A percentile compares a stretch with the other conserved stretches of the same genome.
phyloP scores from a whole-genome alignment of 2,797 vertebrate species.

The Anomalospiza imberbis region DNA sequence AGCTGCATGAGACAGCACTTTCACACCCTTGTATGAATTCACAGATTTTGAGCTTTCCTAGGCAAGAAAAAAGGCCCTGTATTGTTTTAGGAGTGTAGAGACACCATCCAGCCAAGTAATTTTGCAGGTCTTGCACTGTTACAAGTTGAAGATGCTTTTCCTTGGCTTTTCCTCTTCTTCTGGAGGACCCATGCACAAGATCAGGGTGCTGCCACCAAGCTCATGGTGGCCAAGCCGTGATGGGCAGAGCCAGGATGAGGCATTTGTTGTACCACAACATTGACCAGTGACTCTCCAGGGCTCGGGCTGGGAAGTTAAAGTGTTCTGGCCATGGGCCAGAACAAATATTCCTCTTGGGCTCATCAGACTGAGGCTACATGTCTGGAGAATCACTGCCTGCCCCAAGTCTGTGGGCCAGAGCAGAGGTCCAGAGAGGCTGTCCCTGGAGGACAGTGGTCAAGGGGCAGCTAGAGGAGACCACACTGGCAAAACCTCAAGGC shows the following conservation, averaged over 20 bases:
- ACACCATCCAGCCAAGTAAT: neutral
- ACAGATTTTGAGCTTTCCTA: neutral
- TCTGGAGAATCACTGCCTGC: neutral
- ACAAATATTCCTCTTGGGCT: neutral
- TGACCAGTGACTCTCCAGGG: neutral
- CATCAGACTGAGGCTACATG: neutral
- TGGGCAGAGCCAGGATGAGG: neutral
- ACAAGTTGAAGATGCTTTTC: neutral
- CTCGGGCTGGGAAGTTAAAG: neutral
- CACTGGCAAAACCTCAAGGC: neutral
- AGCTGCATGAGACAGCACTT: neutral
- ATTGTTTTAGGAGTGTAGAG: neutral
- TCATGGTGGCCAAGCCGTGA: neutral
- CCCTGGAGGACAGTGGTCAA: neutral
- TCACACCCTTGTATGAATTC: neutral
- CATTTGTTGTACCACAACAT: neutral
- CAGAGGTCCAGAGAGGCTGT: neutral
- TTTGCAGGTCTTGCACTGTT: neutral
- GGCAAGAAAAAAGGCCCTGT: neutral
- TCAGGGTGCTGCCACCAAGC: accelerated
- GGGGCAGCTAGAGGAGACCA: neutral
- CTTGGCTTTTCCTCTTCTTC: neutral
- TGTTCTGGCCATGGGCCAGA: neutral
- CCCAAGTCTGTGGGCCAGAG: neutral
- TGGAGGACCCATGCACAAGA: accelerated